Conservation (phyloP, 2,888 invertebrate species). For the Nemotelus pantherinus region DNA sequence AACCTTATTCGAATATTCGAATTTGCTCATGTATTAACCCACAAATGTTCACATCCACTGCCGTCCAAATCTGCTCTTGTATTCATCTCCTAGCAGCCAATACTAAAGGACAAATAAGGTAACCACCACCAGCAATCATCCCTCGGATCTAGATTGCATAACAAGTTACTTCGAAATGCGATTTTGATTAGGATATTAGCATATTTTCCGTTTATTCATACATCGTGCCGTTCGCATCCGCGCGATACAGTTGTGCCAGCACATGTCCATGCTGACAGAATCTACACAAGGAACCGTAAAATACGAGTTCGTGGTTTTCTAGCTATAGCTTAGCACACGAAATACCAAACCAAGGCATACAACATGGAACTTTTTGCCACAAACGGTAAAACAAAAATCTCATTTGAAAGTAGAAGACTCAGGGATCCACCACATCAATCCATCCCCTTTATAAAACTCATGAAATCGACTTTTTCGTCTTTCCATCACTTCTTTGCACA, state of each 20-base stretch:
- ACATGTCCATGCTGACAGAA: background rate
- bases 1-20: too few species aligned
- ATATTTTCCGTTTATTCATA: slow-evolving; percentile 55
- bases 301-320: too few species aligned
- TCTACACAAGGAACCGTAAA: background rate
- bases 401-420: background rate
- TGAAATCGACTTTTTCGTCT: background rate
- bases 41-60: too few species aligned
- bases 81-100: background rate
- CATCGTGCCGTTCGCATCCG: slow-evolving; percentile 7
- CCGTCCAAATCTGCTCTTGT: background rate
- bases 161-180: slow-evolving; percentile 64
- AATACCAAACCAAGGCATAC: slow-evolving; percentile 16
- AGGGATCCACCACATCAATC: background rate
- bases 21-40: too few species aligned
- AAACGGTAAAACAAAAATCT: background rate
- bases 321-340: slow-evolving; percentile 28
- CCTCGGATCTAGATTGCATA: slow-evolving; percentile 57
- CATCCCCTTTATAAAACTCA: background rate
- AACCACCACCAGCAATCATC: slow-evolving; percentile 20
- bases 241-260: slow-evolving; percentile 5
- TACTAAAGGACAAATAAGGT: background rate
- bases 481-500: background rate
- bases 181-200: slow-evolving; percentile 66
- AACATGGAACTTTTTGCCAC: background rate